Evolutionary conservation across 1,140 invertebrate species (phyloP).

Genomic region (Charaxes varanes): DNA sequence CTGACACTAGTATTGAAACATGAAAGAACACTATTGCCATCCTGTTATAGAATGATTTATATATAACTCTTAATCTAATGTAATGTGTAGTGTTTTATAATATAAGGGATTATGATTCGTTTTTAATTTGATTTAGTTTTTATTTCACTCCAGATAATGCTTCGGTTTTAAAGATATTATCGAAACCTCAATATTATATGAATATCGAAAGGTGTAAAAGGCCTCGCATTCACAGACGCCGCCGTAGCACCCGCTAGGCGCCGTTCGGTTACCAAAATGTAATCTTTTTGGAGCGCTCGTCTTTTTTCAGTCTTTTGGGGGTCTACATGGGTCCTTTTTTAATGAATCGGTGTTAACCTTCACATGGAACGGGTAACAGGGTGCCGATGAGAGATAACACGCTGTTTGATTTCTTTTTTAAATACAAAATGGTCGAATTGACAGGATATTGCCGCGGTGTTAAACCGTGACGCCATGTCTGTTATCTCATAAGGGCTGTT

Average conservation of each 20-base stretch:
- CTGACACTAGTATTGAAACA: no score
- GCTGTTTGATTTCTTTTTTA: constrained; percentile 44
- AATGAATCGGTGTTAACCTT: constrained; percentile 73
- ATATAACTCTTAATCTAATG: no score
- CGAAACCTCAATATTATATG: no score
- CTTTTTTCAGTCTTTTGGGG: constrained; percentile 71
- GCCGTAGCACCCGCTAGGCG: constrained; percentile 64
- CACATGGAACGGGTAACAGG: constrained; percentile 67
- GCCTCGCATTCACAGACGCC: constrained; percentile 63
- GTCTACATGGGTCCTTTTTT: constrained; percentile 65
- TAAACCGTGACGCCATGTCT: constrained; percentile 44
- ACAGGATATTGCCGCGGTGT: constrained; percentile 54
- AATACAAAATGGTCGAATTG: constrained; percentile 60
- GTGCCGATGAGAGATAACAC: constrained; percentile 69
- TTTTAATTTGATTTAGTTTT: no score
- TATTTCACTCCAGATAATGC: no score
- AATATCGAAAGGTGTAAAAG: constrained; percentile 40
- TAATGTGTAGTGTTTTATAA: no score
- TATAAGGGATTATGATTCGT: no score
- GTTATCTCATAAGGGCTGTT: constrained; percentile 36
- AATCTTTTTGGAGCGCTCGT: constrained; percentile 53
- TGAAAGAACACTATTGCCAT: no score
- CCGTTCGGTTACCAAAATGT: constrained; percentile 66
- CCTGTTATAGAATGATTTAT: no score
- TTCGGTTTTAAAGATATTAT: no score